Evolutionary conservation across 2,797 vertebrate genomes (phyloP), one percentile per base, ranked within the genome.

Genomic region (Sebastes oblongus): DNA sequence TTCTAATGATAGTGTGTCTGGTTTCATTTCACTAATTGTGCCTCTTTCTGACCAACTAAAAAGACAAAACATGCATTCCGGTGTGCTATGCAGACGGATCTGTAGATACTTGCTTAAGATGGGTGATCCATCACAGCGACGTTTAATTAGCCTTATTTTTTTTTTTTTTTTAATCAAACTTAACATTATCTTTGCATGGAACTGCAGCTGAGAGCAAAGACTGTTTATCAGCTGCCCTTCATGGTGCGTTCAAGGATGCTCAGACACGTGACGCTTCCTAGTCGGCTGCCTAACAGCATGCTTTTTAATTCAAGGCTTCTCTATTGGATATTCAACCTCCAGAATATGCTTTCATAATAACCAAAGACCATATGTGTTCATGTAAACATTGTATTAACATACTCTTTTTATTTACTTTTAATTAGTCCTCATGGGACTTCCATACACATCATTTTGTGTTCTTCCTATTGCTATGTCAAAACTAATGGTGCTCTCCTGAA

Each of bases 71-170:
- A 32, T 46, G 50, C 14, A 55, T 72, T 73, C 50, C 16, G 11
- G 22, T 27, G 60, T 78, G 46, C 54, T 10, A 62, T 81, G 29
- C 60, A 75, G 82, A 85, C 69, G 56, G 77, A 80, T 82, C 18
- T 76, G 66, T 42, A 88, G 75, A 84, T 78, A 76, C 32, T 60
- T 69, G 72, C 72, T 79, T 69, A 69, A 81, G 25, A 82, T 66
- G 64, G 78, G 79, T 83, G 61, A 90, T 89, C 79, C 86, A 88
- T 90, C 84, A 87, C 77, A 8, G 59, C 10, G 76, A 84, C 81
- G 72, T 81, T 88, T 83, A 84, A 85, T 86, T 80, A 85, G 80
- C 32, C 66, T 73, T 71, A 55, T 77, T 69, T 71, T 27, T 55
- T 25, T 24, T 24, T 25, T 25, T 36, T 24, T 24, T 24, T 22